phyloP scores from a whole-genome alignment of 1,140 invertebrate species.

The Nebria ingens region DNA sequence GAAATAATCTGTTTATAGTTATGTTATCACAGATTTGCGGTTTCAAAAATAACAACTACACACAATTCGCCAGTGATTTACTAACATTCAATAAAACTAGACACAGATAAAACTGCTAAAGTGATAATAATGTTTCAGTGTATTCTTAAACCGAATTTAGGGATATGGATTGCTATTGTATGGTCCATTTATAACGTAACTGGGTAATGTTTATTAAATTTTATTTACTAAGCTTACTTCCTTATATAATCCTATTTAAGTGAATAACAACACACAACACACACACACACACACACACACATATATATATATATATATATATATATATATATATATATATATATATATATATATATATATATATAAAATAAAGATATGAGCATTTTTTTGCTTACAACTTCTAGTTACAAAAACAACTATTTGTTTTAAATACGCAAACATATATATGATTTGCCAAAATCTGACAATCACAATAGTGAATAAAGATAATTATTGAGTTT shows the following conservation, averaged over 20 bases:
- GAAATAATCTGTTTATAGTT: not conserved
- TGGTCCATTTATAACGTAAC: not conserved
- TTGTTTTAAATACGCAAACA: too few species aligned
- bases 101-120: not conserved
- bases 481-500: too few species aligned
- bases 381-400: too few species aligned
- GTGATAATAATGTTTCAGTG: not conserved
- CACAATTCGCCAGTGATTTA: not conserved
- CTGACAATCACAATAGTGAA: too few species aligned
- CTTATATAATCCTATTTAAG: not conserved
- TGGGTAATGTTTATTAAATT: too few species aligned
- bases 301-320: conserved; percentile 1
- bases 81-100: not conserved
- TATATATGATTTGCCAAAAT: too few species aligned
- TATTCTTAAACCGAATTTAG: not conserved
- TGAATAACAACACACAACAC: not conserved
- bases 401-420: too few species aligned
- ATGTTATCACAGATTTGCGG: not conserved
- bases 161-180: not conserved
- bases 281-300: not conserved
- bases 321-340: not conserved
- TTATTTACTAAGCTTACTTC: not conserved
- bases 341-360: not conserved
- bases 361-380: not conserved
- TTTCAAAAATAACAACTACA: not conserved